A percentile compares a stretch with the other conserved stretches of the same genome.
Conservation (phyloP, 2,113 vertebrate genomes). For the Pleuronectes platessa region DNA sequence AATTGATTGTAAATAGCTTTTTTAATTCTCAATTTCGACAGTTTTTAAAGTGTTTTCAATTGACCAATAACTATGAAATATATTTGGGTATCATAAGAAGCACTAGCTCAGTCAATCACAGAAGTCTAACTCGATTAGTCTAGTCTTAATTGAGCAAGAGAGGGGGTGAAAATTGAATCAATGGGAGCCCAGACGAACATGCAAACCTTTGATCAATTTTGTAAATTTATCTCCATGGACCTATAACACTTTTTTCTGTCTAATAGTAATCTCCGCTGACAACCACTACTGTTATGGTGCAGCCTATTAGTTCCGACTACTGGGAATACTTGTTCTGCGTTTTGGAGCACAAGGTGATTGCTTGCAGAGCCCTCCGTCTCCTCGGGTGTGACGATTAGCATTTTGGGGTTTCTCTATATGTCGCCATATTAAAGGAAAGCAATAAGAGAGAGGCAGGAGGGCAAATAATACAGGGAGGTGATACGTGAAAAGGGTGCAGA, state of each 20-base stretch:
- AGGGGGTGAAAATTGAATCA: conserved; percentile 24
- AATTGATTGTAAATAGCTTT: not conserved
- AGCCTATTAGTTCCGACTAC: conserved; percentile 29
- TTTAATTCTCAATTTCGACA: conserved; percentile 6
- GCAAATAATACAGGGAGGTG: conserved; percentile 63
- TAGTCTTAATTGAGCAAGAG: conserved; percentile 31
- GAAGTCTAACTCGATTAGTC: conserved; percentile 23
- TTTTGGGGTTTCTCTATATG: conserved; percentile 32
- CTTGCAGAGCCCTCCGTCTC: conserved; percentile 9
- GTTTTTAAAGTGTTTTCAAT: conserved; percentile 23
- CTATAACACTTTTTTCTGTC: conserved; percentile 9
- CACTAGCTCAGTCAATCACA: conserved; percentile 23
- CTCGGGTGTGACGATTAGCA: conserved; percentile 51
- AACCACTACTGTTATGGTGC: conserved; percentile 3
- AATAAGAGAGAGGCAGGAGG: conserved; percentile 30
- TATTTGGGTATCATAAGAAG: conserved; percentile 12
- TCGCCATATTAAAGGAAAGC: conserved; percentile 56
- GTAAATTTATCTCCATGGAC: conserved; percentile 10
- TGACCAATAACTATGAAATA: conserved; percentile 37
- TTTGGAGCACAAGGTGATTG: conserved; percentile 33
- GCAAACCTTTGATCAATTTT: conserved; percentile 10
- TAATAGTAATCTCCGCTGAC: conserved; percentile 21
- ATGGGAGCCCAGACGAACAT: conserved; percentile 15
- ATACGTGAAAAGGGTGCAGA: conserved; percentile 60
- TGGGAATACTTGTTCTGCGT: conserved; percentile 31